These are phyloP conservation scores for Anodontia alba DNA, from an alignment of 2,888 invertebrate species.

Conservation along the genomic window DNA sequence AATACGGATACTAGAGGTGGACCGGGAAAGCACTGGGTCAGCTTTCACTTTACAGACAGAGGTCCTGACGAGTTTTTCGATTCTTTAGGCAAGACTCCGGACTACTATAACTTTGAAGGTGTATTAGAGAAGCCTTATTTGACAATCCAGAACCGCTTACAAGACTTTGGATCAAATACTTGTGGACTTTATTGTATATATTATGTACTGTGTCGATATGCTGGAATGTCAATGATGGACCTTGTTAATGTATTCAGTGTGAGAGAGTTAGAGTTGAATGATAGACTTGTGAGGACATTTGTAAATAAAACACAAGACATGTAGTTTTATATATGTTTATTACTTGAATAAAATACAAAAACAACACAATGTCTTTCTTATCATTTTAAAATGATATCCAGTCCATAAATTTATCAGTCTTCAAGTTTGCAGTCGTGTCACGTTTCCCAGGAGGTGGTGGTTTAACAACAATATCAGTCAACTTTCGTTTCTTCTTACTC, in stretches of 20 bases:
- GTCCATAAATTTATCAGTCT: not conserved
- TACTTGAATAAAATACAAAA: slow-evolving; percentile 7
- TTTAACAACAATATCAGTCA: not conserved
- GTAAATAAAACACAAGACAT: slow-evolving; percentile 15
- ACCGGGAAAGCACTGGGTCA: no score
- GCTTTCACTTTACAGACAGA: no score
- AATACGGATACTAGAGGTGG: no score
- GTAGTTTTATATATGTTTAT: slow-evolving; percentile 19
- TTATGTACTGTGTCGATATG: no score
- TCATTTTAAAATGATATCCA: slow-evolving; percentile 2
- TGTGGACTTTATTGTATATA: no score
- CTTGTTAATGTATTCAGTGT: slow-evolving; percentile 20
- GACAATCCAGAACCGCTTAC: slow-evolving; percentile 6
- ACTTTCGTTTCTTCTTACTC: not conserved
- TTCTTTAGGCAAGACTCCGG: no score
- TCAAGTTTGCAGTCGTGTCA: not conserved
- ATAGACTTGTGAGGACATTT: slow-evolving; percentile 2
- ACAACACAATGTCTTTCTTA: not conserved
- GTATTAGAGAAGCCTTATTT: no score
- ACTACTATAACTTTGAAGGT: no score
- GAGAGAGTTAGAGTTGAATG: no score
- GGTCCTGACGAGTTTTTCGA: no score
- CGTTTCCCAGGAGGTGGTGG: slow-evolving; percentile 21
- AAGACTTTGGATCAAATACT: slow-evolving; percentile 14
- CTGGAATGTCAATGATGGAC: slow-evolving; percentile 13